Evolutionary conservation across 2,797 vertebrate genomes (phyloP), one percentile per base, ranked within the genome.

Genomic region (Podargus strigoides): DNA sequence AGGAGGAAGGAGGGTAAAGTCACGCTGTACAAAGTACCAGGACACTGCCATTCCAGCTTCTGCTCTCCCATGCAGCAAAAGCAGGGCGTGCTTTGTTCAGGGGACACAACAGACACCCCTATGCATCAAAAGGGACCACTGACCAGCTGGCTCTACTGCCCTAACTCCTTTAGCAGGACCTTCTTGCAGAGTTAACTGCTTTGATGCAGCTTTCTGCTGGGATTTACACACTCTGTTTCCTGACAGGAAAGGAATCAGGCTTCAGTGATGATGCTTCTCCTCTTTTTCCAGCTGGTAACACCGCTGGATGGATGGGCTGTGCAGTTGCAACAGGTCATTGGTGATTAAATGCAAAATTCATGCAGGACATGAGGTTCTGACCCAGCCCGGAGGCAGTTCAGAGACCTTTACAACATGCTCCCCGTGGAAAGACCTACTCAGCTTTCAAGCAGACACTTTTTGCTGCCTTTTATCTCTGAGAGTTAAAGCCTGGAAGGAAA

Each of bases 261-360:
- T 64, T 41, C 37, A 30, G 22, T 6, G 42, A 9, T 13, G 69
- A 21, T 19, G 73, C 66, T 49, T 68, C 66, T 52, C 28, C 24
- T 52, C 47, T 67, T 62, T 47, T 62, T 56, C 78, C 87, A 82
- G 2, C 12, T 1, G 47, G 42, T 13, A 5, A 39, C 50, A 44
- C 81, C 77, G 85, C 53, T 68, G 94, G n/a, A 83, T 28, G 78
- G 53, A 70, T 68, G 85, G 49, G 76, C 69, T 94, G 68, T 32
- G 53, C 64, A 32, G 27, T 8, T 84, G 87, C 93, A 96, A 96
- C 95, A 96, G 76, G 94, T 94, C 18, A 6, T 8, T 58, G 79
- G 55, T 78, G 79, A 93, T 94, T 72, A 81, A 94, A 86, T 85
- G 66, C 73, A 90, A 88, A 84, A 93, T 90, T 78, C 73, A 81